A percentile compares a stretch with the other conserved stretches of the same genome.
Conservation (phyloP, 2,797 vertebrate species). For the Hapalemur alaotrensis region DNA sequence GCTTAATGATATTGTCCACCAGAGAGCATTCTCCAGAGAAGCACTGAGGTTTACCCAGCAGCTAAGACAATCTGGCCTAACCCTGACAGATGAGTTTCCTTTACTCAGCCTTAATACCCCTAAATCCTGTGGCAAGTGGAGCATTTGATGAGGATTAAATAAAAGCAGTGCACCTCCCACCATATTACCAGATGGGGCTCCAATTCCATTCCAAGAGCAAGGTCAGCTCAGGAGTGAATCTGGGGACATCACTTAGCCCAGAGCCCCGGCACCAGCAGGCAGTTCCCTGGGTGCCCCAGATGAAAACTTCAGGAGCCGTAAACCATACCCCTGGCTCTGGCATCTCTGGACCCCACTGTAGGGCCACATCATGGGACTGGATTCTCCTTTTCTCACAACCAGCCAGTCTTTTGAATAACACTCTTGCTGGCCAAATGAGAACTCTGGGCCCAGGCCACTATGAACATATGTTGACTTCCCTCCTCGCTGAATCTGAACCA, state of each 20-base stretch:
- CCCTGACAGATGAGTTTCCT: neutral
- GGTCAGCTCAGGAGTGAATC: neutral
- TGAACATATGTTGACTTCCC: too few species aligned
- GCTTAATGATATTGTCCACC: slow-evolving; percentile 1
- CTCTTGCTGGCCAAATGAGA: neutral
- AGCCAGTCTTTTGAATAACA: neutral
- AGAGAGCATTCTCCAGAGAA: neutral
- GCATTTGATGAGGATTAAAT: slow-evolving; percentile 46
- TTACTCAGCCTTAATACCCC: neutral
- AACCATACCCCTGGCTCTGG: neutral
- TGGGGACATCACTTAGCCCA: neutral
- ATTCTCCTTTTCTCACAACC: neutral
- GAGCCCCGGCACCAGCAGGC: fast-evolving
- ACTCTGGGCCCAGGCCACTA: neutral
- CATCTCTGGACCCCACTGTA: neutral
- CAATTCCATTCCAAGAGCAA: neutral
- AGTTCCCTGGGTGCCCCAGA: too few species aligned
- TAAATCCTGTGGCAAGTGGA: slow-evolving; percentile 11
- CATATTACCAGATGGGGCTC: neutral
- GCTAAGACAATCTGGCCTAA: neutral
- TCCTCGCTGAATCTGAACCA: neutral
- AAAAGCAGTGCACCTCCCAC: neutral
- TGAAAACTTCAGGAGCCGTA: neutral
- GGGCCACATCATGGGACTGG: neutral
- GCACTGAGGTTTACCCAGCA: neutral